Base-by-base conservation (phyloP, 1,140 invertebrate genomes). In the Drosophila nigrodunni region DNA sequence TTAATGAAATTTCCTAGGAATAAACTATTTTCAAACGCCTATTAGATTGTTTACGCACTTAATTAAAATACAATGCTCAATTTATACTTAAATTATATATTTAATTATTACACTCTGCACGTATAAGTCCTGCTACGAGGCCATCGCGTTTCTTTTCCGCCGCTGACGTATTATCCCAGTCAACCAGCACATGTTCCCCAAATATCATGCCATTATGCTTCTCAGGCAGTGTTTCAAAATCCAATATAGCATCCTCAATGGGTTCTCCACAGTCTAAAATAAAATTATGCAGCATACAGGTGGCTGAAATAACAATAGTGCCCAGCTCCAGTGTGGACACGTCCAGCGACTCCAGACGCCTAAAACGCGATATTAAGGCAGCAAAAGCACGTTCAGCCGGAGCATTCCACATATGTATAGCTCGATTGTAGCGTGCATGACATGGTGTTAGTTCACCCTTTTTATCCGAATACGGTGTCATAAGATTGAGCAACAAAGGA, bases 271-370 rank as follows among this genome's bases (percentile, higher is more conserved):
- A 78, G 4, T 77, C 62, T 10, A 77, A 35, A 25, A 78, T 78
- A 37, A 79, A 79, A 44, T 79, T 79, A 25, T 79, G 77, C n/a
- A 79, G 41, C 74, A 79, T 79, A 25, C 68, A 77, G 6, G 61
- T 44, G 15, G 74, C 77, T 2, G 74, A 64, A 25, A 79, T 41
- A 1, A 79, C 64, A 43, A 54, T 64, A 10, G 43, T 52, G 18
- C 44, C 74, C 37, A 77, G 18, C 7, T 73, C 69, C 4, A 79
- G n/a, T 7, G 61, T 62, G 7, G 44, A 39, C 5, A 79, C 64
- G 10, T 79, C 74, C 0, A 79, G 21, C 0, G 52, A 49, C 8
- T 73, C 15, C 10, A 79, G 25, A 2, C 77, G 77, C 15, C 21
- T 43, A 47, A 79, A 79, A 2, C 74, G 68, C 3, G 77, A 73